Evolutionary conservation across 2,797 vertebrate species (phyloP).

Genomic region (Malurus leucopterus): DNA sequence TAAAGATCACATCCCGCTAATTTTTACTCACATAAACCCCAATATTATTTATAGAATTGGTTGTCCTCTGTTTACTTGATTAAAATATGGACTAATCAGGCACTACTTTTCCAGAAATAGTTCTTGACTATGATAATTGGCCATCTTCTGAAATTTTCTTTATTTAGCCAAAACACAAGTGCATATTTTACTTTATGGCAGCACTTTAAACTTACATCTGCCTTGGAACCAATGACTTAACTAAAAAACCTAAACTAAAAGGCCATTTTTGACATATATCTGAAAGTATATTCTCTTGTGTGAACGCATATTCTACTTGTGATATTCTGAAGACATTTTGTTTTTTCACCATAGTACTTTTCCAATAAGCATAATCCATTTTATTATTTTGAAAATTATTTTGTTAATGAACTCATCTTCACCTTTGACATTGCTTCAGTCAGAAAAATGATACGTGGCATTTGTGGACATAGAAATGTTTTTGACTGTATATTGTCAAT

Average conservation of each 20-base stretch:
- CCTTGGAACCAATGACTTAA: background rate
- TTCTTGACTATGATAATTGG: constrained; percentile 1
- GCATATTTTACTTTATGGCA: background rate
- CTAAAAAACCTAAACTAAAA: background rate
- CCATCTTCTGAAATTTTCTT: constrained; percentile 4
- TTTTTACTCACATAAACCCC: constrained; percentile 30
- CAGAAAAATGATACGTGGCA: background rate
- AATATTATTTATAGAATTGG: constrained; percentile 33
- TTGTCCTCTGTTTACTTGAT: constrained; percentile 47
- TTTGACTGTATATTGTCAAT: background rate
- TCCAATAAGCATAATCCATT: background rate
- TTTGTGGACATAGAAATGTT: background rate
- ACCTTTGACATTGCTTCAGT: background rate
- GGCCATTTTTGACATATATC: background rate
- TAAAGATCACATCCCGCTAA: background rate
- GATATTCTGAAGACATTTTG: accelerated
- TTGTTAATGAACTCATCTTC: background rate
- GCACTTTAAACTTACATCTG: background rate
- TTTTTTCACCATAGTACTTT: background rate
- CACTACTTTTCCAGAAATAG: constrained; percentile 10
- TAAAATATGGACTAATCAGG: constrained; percentile 36
- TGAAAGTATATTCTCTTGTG: background rate
- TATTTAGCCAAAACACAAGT: constrained; percentile 9
- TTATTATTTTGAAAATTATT: background rate
- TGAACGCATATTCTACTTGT: background rate